These are phyloP conservation scores for Gastracanthus pulcherrimus DNA, from an alignment of 2,888 invertebrate genomes.

Conservation along the genomic window DNA sequence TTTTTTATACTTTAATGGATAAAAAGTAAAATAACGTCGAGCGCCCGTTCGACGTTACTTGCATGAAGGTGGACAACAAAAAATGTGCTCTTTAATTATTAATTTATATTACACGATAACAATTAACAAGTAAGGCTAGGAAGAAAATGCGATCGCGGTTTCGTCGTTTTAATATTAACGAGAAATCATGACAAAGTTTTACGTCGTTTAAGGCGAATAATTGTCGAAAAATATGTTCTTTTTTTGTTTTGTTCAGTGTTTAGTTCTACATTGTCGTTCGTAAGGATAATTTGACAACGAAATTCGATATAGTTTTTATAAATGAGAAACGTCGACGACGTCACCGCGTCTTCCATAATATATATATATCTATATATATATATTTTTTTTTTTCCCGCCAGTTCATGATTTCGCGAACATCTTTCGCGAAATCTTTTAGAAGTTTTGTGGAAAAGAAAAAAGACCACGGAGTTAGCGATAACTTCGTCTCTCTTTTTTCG, in stretches of 20 bases:
- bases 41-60: slow-evolving; percentile 10
- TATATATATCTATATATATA: no score
- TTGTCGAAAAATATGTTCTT: not conserved
- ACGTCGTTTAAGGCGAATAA: not conserved
- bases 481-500: not conserved
- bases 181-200: slow-evolving; percentile 4
- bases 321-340: slow-evolving; percentile 14
- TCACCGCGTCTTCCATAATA: slow-evolving; percentile 28
- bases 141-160: slow-evolving; percentile 1
- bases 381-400: slow-evolving; percentile 22
- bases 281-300: not conserved
- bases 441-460: not conserved
- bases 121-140: slow-evolving; percentile 32
- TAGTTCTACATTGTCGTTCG: not conserved
- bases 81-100: slow-evolving; percentile 43
- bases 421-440: slow-evolving; percentile 11
- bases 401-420: slow-evolving; percentile 31
- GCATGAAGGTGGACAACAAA: slow-evolving; percentile 2
- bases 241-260: slow-evolving; percentile 11
- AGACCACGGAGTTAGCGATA: slow-evolving; percentile 7
- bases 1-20: slow-evolving; percentile 42
- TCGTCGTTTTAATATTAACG: slow-evolving; percentile 15
- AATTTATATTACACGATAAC: slow-evolving; percentile 44
- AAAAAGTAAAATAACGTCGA: slow-evolving; percentile 12
- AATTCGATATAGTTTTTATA: not conserved